A percentile compares a stretch with the other conserved stretches of the same genome.
These are phyloP conservation scores for Nomada lathburiana DNA, from an alignment of 2,888 invertebrate genomes.

Conservation along the genomic window DNA sequence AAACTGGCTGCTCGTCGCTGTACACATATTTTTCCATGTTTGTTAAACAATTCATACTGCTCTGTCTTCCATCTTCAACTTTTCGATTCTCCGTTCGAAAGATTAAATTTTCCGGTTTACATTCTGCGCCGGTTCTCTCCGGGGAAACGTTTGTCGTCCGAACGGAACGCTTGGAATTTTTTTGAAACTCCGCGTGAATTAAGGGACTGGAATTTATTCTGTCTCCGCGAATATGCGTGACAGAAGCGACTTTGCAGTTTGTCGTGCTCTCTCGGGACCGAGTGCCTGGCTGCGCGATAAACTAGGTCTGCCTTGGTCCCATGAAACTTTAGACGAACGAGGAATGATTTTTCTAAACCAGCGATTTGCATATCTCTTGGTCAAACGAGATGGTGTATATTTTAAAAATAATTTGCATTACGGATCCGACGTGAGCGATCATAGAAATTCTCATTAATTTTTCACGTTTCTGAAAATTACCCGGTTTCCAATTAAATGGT, in stretches of 20 bases:
- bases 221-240: not conserved
- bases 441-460: too few relatives aligned
- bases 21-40: not conserved
- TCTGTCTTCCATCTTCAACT: not conserved
- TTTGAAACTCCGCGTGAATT: not conserved
- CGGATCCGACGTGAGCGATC: too few relatives aligned
- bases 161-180: not conserved
- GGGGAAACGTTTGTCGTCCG: conserved; percentile 13
- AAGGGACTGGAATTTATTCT: not conserved
- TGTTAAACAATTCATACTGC: conserved; percentile 20
- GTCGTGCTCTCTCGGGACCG: not conserved
- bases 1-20: not conserved
- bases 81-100: not conserved
- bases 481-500: too few relatives aligned
- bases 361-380: not conserved
- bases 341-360: conserved; percentile 2
- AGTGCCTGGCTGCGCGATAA: not conserved
- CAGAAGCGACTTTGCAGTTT: not conserved
- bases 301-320: not conserved
- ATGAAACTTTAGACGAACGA: not conserved
- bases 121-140: not conserved
- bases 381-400: too few relatives aligned
- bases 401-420: too few relatives aligned
- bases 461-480: too few relatives aligned
- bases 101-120: not conserved